phyloP scores from a whole-genome alignment of 2,797 vertebrate species.

The Brotula barbata region DNA sequence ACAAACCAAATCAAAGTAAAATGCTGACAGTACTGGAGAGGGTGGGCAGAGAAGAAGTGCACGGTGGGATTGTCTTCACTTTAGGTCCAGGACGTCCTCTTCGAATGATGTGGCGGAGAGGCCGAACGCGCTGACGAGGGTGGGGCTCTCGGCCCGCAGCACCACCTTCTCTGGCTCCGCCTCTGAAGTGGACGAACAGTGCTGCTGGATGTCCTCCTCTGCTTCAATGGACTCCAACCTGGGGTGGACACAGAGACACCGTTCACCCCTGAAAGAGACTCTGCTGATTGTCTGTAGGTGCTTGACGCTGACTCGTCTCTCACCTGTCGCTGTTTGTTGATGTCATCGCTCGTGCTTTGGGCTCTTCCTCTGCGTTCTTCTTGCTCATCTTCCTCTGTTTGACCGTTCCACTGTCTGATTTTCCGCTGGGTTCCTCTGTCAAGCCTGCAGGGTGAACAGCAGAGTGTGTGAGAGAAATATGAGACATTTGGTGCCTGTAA shows the following conservation, averaged over 20 bases:
- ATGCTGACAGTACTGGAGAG: slow-evolving; percentile 48
- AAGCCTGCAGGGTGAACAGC: slow-evolving; percentile 65
- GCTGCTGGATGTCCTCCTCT: slow-evolving; percentile 78
- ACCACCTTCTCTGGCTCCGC: slow-evolving; percentile 76
- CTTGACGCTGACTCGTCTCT: slow-evolving; percentile 20
- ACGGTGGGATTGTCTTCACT: slow-evolving; percentile 85
- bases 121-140: slow-evolving; percentile 79
- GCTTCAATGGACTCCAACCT: slow-evolving; percentile 86
- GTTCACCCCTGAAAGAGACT: neutral
- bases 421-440: slow-evolving; percentile 84
- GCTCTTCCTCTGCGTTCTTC: slow-evolving; percentile 83
- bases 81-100: slow-evolving; percentile 93
- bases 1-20: slow-evolving; percentile 46
- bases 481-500: no score
- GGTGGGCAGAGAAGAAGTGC: slow-evolving; percentile 63
- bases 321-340: slow-evolving; percentile 92
- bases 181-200: slow-evolving; percentile 81
- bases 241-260: slow-evolving; percentile 36
- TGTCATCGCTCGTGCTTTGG: slow-evolving; percentile 79
- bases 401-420: slow-evolving; percentile 81
- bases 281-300: neutral
- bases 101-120: slow-evolving; percentile 84
- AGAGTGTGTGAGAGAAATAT: no score
- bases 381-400: slow-evolving; percentile 84
- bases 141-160: slow-evolving; percentile 80